Evolutionary conservation across 2,797 vertebrate genomes (phyloP), one percentile per base, ranked within the genome.

Genomic region (Argentina silus): DNA sequence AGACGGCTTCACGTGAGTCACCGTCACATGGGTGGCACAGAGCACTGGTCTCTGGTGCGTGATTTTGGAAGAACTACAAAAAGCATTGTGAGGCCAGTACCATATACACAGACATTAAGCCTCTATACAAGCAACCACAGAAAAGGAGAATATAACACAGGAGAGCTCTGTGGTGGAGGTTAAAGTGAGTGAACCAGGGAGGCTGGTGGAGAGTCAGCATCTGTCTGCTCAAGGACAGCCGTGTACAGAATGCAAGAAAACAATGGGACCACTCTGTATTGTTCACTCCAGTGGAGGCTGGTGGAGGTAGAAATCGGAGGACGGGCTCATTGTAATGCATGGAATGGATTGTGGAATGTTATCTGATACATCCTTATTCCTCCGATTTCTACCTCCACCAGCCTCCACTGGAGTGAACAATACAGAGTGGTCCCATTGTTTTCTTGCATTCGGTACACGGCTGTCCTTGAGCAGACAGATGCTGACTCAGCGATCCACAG

Each of bases 171-270:
- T 36, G 27, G 27, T 36, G 27, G 27, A 36, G 27, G 27, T 36
- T 36, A 36, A n/a, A 36, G 27, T 36, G 27, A 36, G 27, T 4
- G 27, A 36, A 36, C 1, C 27, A 36, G 27, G 4, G n/a, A n/a
- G n/a, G n/a, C n/a, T n/a, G n/a, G n/a, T n/a, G n/a, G n/a, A n/a
- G 64, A 50, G 48, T 66, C 64, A 66, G 64, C 47, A 66, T 66
- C 44, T 48, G 11, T 66, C 44, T 48, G 11, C 44, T 7, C 47
- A 50, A 50, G 64, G 45, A 48, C 19, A 6, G 12, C 10, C 21
- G 3, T 47, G 17, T 21, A 23, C 47, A 47, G 45, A 66, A 43
- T 62, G 12, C 19, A 23, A 14, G 9, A 27, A 12, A 43, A 63
- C 61, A 63, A 44, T 17, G 15, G n/a, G 15, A 11, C 15, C 60